Percentiles rank a stretch among this genome's conserved stretches.
phyloP scores from a whole-genome alignment of 2,113 vertebrate species.

The Odobenus rosmarus region DNA sequence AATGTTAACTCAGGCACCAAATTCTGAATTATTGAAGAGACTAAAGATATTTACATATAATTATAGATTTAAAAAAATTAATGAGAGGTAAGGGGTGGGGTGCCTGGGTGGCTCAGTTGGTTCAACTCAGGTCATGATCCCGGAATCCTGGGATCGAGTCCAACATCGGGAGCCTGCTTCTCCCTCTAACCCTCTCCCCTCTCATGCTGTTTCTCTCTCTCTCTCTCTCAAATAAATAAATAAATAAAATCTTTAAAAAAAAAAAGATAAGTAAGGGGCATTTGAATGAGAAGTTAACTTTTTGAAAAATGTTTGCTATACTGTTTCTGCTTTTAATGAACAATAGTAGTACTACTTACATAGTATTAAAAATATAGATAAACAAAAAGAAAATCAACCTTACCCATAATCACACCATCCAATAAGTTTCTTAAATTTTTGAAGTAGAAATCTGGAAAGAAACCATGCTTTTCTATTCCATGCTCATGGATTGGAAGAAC shows the following conservation, averaged over 20 bases:
- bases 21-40: slow-evolving; percentile 11
- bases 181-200: too few species aligned
- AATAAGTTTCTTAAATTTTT: background rate
- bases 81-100: background rate
- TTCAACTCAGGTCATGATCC: too few species aligned
- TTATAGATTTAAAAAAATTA: background rate
- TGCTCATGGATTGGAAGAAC: background rate
- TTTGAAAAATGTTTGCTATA: background rate
- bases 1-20: background rate
- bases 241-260: too few species aligned
- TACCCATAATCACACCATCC: background rate
- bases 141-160: too few species aligned
- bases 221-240: too few species aligned
- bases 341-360: background rate
- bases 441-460: background rate
- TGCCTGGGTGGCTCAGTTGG: too few species aligned
- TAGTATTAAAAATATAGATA: background rate
- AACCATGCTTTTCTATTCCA: background rate
- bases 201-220: too few species aligned
- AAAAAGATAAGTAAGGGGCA: background rate
- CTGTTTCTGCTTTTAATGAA: slow-evolving; percentile 19
- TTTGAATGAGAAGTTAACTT: slow-evolving; percentile 1
- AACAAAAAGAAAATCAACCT: slow-evolving; percentile 4
- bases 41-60: background rate
- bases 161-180: too few species aligned